Base-by-base conservation (phyloP, 2,888 invertebrate genomes). In the Scotopteryx bipunctaria region DNA sequence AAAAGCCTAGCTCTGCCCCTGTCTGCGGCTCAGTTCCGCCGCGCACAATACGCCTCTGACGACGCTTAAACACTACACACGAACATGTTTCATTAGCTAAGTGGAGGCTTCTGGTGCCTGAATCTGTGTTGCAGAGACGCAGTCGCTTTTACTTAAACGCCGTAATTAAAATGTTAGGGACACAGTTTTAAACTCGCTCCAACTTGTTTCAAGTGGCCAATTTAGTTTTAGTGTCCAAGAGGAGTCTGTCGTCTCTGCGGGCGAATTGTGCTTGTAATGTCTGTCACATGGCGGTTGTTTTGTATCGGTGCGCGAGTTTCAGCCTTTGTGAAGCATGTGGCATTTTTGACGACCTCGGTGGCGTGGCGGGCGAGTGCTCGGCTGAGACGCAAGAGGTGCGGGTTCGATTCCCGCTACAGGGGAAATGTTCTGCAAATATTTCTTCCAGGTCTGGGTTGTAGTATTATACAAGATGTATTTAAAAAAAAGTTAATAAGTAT, bases 21-120 rank as follows among this genome's bases (percentile, higher is more conserved):
- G 48, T 6, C 19, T 54, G 48, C 35, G 48, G 74, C 71, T 66
- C 64, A 62, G 71, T 69, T 64, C 73, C 67, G 71, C 74, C 73
- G 76, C 75, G 72, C 76, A 87, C 85, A 84, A 87, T 86, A 71
- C 80, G 68, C 71, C 74, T 70, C 70, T 66, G 78, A 77, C 83
- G 79, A 69, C 81, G 84, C 81, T 84, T 81, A 77, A 83, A 86
- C 85, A 84, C 86, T 88, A 84, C 80, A 86, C 87, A 83, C 81
- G 89, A 87, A 85, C 91, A 91, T 91, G 91, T 91, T 91, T 91
- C 91, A 91, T 91, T 91, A 91, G 91, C 91, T 91, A 90, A 91
- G 90, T 91, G 91, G 75, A 86, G 86, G 89, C 91, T 88, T 91
- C 91, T 89, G 91, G 91, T 88, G 79, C 86, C 83, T 85, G 86